Conservation (phyloP, 2,797 vertebrate species). For the Sebastes minor region DNA sequence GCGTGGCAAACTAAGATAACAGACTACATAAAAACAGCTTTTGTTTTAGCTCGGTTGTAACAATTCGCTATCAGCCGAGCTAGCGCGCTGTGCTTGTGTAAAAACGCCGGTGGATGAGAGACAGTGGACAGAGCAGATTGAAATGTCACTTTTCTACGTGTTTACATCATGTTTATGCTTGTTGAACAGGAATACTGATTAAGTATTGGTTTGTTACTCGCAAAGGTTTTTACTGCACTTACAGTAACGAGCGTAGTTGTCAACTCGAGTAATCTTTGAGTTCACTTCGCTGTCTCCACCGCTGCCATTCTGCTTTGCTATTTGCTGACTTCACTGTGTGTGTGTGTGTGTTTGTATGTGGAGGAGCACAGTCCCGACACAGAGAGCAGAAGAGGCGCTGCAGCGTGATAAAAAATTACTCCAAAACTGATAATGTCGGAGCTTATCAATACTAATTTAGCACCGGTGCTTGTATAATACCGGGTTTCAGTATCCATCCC, state of each 20-base stretch:
- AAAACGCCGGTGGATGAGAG: not conserved
- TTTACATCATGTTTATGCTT: not conserved
- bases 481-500: not conserved
- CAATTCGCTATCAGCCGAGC: not conserved
- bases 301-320: not conserved
- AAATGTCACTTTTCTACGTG: not conserved
- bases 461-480: not conserved
- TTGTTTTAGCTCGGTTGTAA: not conserved
- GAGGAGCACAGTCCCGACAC: not conserved
- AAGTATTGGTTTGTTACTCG: not conserved
- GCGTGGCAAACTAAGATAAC: not conserved
- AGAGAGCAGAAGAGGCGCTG: not conserved
- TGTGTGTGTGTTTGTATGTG: too few species aligned
- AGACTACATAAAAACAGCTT: not conserved
- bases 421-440: not conserved
- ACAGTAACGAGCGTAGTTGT: too few species aligned
- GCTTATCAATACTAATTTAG: not conserved
- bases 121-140: not conserved
- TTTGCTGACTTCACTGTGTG: not conserved
- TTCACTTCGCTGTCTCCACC: too few species aligned
- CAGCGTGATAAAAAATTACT: not conserved
- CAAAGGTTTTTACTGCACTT: too few species aligned
- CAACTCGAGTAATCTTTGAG: too few species aligned
- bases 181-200: not conserved
- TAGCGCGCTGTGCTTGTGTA: not conserved